Base-by-base conservation (phyloP, 2,888 invertebrate species). In the Leistus spinibarbis region DNA sequence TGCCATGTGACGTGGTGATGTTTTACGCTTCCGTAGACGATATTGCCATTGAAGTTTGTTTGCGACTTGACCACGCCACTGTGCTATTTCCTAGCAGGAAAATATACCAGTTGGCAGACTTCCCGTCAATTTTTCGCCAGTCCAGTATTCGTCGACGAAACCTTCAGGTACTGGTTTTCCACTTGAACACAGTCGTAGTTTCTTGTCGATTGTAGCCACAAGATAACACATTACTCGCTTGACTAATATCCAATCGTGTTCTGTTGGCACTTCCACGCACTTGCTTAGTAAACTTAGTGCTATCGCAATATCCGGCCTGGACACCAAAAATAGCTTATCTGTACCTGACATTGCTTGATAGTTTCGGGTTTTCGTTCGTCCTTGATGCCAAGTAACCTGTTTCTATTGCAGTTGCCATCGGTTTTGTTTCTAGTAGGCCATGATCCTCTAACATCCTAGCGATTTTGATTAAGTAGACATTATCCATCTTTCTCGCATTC, bases 141-240 rank as follows among this genome's bases (percentile, higher is more conserved):
- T 82, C 82, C 81, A 83, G 77, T 80, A 79, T 20, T 82, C 82
- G 77, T 83, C 84, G 81, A 79, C 79, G 74, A 79, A 82, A 40
- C 79, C 79, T 40, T 74, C 20, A 4, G 78, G 9, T 24, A 64
- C 16, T 64, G 27, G 23, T 10, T 64, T 23, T 3, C 16, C 16
- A 5, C n/a, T 64, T 23, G 22, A 17, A 24, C 27, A 23, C 2
- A 24, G 16, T 23, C 17, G 7, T 66, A 53, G 19, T 76, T 69
- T 27, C 27, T 27, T 54, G 17, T 78, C 20, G 27, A 56, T 76
- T 13, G 80, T 81, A 54, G 73, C 77, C 60, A 77, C 79, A 23
- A 81, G 65, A 22, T 81, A 81, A 19, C 78, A 72, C 0, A 77
- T 22, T 1, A 81, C 73, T 73, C 81, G 77, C 76, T 80, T 82